Evolutionary conservation across 2,113 vertebrate species (phyloP).

Genomic region (Gymnobelideus leadbeateri): DNA sequence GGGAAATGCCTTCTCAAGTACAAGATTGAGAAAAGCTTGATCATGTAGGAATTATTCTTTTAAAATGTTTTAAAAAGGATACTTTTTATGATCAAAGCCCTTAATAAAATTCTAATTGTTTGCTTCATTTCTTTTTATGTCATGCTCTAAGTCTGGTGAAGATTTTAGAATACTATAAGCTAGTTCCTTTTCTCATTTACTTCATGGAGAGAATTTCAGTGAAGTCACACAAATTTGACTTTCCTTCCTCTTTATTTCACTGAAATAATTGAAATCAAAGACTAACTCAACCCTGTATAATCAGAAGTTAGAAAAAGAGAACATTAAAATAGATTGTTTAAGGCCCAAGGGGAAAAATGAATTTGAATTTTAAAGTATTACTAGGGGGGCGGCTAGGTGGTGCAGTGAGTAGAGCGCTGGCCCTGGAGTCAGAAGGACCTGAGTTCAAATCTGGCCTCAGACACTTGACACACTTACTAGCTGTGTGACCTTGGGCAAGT

Average conservation of each 20-base stretch:
- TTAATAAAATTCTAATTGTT: conserved; percentile 10
- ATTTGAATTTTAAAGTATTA: conserved; percentile 31
- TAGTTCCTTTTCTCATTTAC: conserved; percentile 15
- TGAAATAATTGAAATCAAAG: conserved; percentile 31
- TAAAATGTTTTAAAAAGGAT: conserved; percentile 14
- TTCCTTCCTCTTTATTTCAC: conserved; percentile 18
- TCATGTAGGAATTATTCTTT: background rate
- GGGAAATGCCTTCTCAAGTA: background rate
- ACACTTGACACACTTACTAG: no score
- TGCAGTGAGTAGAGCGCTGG: no score
- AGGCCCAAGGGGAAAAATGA: background rate
- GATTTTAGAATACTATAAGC: conserved; percentile 8
- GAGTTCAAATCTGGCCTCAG: no score
- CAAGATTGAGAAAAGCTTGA: background rate
- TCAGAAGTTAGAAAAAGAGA: conserved; percentile 28
- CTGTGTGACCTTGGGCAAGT: no score
- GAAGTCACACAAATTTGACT: conserved; percentile 1
- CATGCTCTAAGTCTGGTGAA: background rate
- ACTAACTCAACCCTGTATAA: background rate
- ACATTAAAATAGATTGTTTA: conserved; percentile 22
- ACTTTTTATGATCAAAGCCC: background rate
- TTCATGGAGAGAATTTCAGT: conserved; percentile 50
- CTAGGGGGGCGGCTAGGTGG: no score
- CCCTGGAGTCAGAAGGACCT: no score
- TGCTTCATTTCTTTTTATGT: conserved; percentile 15